Evolutionary conservation across 2,797 vertebrate species (phyloP), one percentile per base, ranked within the genome.

Genomic region (Zalophus californianus): DNA sequence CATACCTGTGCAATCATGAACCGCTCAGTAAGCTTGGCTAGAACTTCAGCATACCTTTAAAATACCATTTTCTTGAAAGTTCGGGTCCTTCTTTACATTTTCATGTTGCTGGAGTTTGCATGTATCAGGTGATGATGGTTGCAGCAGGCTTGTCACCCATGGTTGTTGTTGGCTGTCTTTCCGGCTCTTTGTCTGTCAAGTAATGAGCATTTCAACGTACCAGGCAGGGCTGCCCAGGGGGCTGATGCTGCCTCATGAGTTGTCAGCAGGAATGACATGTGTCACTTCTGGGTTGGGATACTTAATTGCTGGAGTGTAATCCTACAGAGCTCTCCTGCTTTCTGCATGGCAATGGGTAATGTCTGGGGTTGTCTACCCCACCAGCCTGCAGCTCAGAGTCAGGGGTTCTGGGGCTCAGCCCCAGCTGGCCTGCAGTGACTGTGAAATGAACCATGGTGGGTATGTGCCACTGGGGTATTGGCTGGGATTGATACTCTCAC

Each of bases 111-210:
- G 64, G 54, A 35, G 14, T 58, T 50, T 32, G 72, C 9, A 6
- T 5, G 4, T 41, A 32, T 75, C 38, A 9, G 25, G n/a, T 10
- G 8, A 23, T 8, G 0, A 0, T 70, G 25, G 8, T 50, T 20
- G 5, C n/a, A 38, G 44, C 38, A 44, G 25, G 20, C 48, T 7
- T 0, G 1, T 29, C 11, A n/a, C 2, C 48, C 29, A 21, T 1
- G 9, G 54, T 48, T 1, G 0, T 38, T 7, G 0, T 60, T 64
- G 41, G 27, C 54, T 41, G 25, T 18, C n/a, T 23, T 6, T 38
- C 50, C 18, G 15, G 20, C 25, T 41, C 13, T 52, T 44, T 0
- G 0, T 15, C 27, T 25, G 2, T 64, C 29, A 32, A 64, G 27
- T 32, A 64, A 32, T 29, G 32, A 64, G 62, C 62, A 64, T 32